Base-by-base conservation (phyloP, 2,888 invertebrate species). In the Geophilus truncorum region DNA sequence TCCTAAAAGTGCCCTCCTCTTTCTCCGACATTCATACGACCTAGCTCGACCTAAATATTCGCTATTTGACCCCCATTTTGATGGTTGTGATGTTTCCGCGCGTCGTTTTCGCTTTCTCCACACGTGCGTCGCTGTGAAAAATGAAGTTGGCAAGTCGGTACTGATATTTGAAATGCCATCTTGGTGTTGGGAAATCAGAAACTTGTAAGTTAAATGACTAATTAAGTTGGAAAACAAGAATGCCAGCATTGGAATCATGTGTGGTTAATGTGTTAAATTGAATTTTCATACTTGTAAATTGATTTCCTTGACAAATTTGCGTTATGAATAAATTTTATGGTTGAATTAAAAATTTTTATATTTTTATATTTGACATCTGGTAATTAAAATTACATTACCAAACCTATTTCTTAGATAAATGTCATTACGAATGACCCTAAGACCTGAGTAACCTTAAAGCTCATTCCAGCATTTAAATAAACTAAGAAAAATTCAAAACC, bases 11-110 rank as follows among this genome's bases (percentile, higher is more conserved):
- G 70, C n/a, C 70, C 70, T 70, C 70, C 70, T 9, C 70, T 57
- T 70, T 28, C 70, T 28, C 70, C 70, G 70, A 70, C 70, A 70
- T 28, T 28, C 28, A 25, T 70, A 28, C 28, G 70, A 70, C 70
- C 70, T 70, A 70, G 70, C 25, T 70, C 28, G 70, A 70, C 70
- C 70, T 70, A 70, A 70, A 70, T 70, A 70, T 70, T 70, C 70
- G 25, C 15, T 70, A 70, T 70, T 70, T 70, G 70, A 70, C 70
- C 70, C 70, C 25, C n/a, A n/a, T n/a, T n/a, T n/a, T n/a, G n/a
- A n/a, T n/a, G n/a, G n/a, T n/a, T n/a, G n/a, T n/a, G n/a, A 3
- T 4, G 7, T 70, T 70, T 70, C 70, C 28, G 70, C 70, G 25
- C 70, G 28, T 12, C 70, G 3, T 70, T n/a, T 70, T 70, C 70